Base-by-base conservation (phyloP, 2,113 vertebrate species). In the Ahaetulla prasina region DNA sequence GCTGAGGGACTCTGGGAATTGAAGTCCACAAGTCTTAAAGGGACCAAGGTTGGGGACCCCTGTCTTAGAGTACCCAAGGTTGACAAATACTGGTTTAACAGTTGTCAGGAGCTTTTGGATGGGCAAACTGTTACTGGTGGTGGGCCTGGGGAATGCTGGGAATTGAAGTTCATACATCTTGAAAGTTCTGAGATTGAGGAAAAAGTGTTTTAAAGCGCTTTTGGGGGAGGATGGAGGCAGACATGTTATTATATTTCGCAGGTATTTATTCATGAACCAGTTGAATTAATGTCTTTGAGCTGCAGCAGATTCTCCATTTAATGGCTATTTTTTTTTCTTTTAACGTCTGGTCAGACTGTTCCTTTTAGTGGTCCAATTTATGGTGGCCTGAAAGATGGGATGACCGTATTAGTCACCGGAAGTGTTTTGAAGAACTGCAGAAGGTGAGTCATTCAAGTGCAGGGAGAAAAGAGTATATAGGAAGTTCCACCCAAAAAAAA, bases 341-440 rank as follows among this genome's bases (percentile, higher is more conserved):
- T 2, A 88, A 35, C 92, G 53, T 2, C 8, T 52, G 23, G 87
- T 11, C 85, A 96, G 96, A 0, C 0, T 0, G 1, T 97, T 90
- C 98, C 98, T 20, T 98, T 98, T 93, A 96, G 89, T 12, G 98
- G 98, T 0, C 54, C 84, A 0, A 98, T 98, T 93, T 96, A 96
- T 2, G 97, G 97, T 14, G 97, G 98, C 20, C 96, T 98, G 50
- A 94, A 95, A 80, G 97, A 98, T 0, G 98, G 98, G 74, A 98
- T 96, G 91, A 93, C 93, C 52, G 95, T 98, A 92, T 93, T 45
- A 88, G 0, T 98, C 90, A 95, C 18, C 49, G 98, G 98, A 25
- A 87, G 54, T 0, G 94, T 98, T 89, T 90, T 93, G 22, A 89
- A 89, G 16, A n/a, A 91, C n/a, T 91, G 90, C 0, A 91, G 94